Evolutionary conservation across 2,888 invertebrate genomes (phyloP), one percentile per base, ranked within the genome.

Genomic region (Phengaris alcon): DNA sequence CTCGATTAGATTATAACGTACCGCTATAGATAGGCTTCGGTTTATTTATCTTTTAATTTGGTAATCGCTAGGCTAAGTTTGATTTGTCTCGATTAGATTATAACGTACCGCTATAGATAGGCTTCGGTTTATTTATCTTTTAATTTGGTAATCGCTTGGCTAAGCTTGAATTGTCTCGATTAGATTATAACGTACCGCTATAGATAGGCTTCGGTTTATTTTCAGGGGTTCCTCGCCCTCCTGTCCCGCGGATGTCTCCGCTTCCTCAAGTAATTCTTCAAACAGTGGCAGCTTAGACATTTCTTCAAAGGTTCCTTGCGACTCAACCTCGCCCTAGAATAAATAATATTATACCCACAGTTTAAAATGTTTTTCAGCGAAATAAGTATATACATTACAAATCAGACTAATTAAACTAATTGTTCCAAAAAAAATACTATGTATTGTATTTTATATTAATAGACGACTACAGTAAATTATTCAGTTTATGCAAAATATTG

Each of bases 241-340:
- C 13, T 84, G 81, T 44, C 84, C 82, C 2, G 76, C 77, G 6
- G 86, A 82, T 76, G 87, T 82, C 9, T 91, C 89, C 74, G 92
- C 91, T 74, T 94, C 91, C 76, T 94, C 87, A 46, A 94, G 82
- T 48, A 94, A 84, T 76, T 94, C 91, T 9, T 90, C 88, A 78
- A 93, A 93, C 22, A 92, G 82, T 2, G 93, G 93, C 12, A 93
- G 92, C 57, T 90, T 88, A n/a, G 94, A 94, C 57, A 95, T 93
- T 73, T 94, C 94, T 0, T 90, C 87, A 80, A 94, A 95, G 0
- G 85, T 90, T 3, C 95, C 95, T 79, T 94, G 88, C 74, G 90
- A 93, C 81, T 95, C 95, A 70, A 96, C 90, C 87, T 94, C 94
- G 6, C 96, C 96, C 96, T 96, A 70, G 77, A 10, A 57, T 73